A percentile compares a stretch with the other conserved stretches of the same genome.
Evolutionary conservation across 2,888 invertebrate genomes (phyloP).

Genomic region (Lithosia quadra): DNA sequence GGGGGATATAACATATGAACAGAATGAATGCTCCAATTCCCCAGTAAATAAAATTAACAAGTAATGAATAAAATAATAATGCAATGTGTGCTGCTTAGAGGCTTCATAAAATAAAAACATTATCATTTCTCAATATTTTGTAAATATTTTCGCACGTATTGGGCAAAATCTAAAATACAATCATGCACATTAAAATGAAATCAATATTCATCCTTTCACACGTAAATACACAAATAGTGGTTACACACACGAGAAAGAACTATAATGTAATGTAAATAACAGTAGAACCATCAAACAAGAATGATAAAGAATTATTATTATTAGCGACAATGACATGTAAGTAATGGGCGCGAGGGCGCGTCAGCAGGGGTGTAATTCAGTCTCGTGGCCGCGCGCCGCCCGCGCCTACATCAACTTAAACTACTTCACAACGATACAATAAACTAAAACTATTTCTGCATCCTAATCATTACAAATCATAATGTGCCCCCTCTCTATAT

Average conservation of each 20-base stretch:
- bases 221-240: constrained; percentile 78
- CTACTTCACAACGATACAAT: constrained; percentile 85
- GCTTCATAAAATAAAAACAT: constrained; percentile 51
- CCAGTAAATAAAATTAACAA: constrained; percentile 69
- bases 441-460: constrained; percentile 85
- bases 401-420: constrained; percentile 78
- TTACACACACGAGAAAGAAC: constrained; percentile 81
- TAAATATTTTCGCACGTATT: constrained; percentile 50
- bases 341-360: constrained; percentile 72
- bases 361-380: constrained; percentile 83
- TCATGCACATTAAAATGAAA: constrained; percentile 71
- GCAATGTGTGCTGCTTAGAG: constrained; percentile 58
- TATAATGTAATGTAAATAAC: constrained; percentile 75
- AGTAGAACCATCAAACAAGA: constrained; percentile 81
- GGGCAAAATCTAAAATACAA: constrained; percentile 55
- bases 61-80: constrained; percentile 61
- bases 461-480: constrained; percentile 76
- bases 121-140: constrained; percentile 47
- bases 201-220: constrained; percentile 74
- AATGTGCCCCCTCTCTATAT: constrained; percentile 76
- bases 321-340: constrained; percentile 78
- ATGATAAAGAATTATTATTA: constrained; percentile 71
- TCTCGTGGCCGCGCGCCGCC: constrained; percentile 79
- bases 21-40: constrained; percentile 63
- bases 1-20: constrained; percentile 63